Conservation (phyloP, 2,113 vertebrate genomes). For the Entomyzon cyanotis region DNA sequence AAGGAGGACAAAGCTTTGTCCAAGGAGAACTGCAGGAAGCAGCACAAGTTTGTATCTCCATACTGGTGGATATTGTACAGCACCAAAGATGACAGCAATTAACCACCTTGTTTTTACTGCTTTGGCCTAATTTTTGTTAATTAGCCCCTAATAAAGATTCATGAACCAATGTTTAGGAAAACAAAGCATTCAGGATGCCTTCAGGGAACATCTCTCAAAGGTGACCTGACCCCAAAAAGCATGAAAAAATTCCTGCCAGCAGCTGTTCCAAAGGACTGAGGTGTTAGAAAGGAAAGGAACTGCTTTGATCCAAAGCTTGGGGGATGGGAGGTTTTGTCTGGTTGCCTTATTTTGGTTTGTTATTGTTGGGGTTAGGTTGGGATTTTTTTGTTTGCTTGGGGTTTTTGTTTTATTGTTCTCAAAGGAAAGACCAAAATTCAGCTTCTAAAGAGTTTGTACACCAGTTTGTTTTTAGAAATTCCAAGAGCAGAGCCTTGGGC, state of each 20-base stretch:
- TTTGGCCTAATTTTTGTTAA: neutral
- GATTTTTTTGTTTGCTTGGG: neutral
- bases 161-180: neutral
- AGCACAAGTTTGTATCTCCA: neutral
- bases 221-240: neutral
- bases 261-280: neutral
- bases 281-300: neutral
- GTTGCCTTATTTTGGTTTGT: neutral
- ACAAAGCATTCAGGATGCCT: neutral
- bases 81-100: neutral
- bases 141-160: neutral
- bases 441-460: neutral
- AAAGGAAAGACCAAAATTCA: neutral
- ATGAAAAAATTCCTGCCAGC: neutral
- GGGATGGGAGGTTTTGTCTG: neutral
- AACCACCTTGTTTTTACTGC: neutral
- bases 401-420: neutral
- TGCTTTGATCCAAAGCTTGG: neutral
- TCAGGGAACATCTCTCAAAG: neutral
- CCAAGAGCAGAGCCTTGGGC: neutral
- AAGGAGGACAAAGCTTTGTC: neutral
- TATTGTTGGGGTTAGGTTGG: neutral
- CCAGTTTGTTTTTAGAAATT: neutral
- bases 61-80: rapidly evolving
- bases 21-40: neutral